Evolutionary conservation across 2,888 invertebrate genomes (phyloP), one percentile per base, ranked within the genome.

Genomic region (Cosmia pyralina): DNA sequence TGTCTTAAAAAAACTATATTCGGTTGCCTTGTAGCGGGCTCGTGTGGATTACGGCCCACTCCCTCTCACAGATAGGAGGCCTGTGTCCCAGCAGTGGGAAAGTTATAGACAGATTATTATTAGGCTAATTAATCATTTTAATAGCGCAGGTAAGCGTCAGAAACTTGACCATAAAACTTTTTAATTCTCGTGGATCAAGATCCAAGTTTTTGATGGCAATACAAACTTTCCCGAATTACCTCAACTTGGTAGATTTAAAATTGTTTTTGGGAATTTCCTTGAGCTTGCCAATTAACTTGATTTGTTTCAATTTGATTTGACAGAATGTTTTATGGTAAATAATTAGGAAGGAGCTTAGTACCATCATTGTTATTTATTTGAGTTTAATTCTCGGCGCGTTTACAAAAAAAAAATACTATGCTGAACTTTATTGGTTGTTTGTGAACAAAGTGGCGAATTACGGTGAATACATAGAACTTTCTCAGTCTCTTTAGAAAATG

Each of bases 301-400:
- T 62, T 62, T 62, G 50, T 52, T 72, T 46, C 15, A 22, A 59
- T 52, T 46, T 38, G 19, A 46, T 72, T 48, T 52, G 22, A 44
- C 38, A 22, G 2, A 75, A 38, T 38, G 38, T 46, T 38, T 38
- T 2, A 19, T 50, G 13, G 15, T 64, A 65, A 72, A 38, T 76
- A 22, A 64, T 65, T 46, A 65, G 17, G 4, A n/a, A 19, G 10
- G 4, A 22, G 57, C 22, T 71, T 28, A 19, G 8, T 52, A 52
- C 10, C 34, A 50, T 52, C 15, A 28, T 28, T 17, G n/a, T 41
- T 5, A 59, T 71, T 74, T 28, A 41, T 48, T 60, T 60, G n/a
- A 41, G 8, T 6, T n/a, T 0, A 19, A 2, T 1, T 44, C 6
- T 52, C 17, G 5, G 5, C 15, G 0, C 64, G 19, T 64, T 28